Evolutionary conservation across 2,113 vertebrate genomes (phyloP).

Genomic region (Prionailurus bengalensis): DNA sequence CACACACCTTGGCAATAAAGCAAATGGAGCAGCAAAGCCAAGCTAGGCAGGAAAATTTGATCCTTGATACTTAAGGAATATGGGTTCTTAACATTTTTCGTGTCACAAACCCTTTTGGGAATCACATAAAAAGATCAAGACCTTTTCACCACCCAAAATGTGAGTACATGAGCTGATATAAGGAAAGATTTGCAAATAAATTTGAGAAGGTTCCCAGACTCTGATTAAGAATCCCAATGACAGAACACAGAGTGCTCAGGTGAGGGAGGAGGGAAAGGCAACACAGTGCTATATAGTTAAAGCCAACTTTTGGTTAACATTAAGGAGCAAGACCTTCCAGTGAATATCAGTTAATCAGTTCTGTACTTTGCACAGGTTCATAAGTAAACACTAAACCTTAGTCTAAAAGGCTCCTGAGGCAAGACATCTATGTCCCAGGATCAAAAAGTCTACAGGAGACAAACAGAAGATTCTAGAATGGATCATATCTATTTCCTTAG

Average conservation of each 20-base stretch:
- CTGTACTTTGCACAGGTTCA: not conserved
- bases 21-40: conserved; percentile 6
- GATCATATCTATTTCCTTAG: not conserved
- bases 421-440: not conserved
- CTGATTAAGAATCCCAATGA: not conserved
- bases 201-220: not conserved
- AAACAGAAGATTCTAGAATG: not conserved
- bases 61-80: not conserved
- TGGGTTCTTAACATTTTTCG: not conserved
- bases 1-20: not conserved
- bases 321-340: not conserved
- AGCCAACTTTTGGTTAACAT: not conserved
- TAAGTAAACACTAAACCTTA: conserved; percentile 37
- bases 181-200: not conserved
- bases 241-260: not conserved
- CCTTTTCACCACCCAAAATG: not conserved
- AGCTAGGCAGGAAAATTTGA: not conserved
- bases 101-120: not conserved
- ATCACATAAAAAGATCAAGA: not conserved
- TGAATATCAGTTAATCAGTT: conserved; percentile 15
- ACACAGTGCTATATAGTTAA: not conserved
- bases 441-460: not conserved
- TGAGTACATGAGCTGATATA: not conserved
- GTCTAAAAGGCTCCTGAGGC: not conserved
- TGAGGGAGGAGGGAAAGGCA: not conserved